phyloP scores from a whole-genome alignment of 2,888 invertebrate genomes.

The Caenorhabditis parvicauda region DNA sequence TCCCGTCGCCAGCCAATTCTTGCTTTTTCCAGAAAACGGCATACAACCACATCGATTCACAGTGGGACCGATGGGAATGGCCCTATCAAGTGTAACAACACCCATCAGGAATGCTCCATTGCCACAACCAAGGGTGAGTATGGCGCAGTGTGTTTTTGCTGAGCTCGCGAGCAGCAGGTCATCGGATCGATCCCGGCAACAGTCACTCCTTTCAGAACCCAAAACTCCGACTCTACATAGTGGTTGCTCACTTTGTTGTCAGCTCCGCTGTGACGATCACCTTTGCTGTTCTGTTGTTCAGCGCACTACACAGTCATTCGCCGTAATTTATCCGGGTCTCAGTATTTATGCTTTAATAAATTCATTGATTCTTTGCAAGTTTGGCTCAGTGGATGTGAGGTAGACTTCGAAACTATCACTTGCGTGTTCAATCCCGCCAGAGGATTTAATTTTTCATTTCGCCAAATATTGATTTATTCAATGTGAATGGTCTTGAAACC shows the following conservation, averaged over 20 bases:
- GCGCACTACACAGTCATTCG: conserved; percentile 37
- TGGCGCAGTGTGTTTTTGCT: background rate
- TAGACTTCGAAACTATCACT: no score
- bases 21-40: conserved; percentile 22
- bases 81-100: conserved; percentile 36
- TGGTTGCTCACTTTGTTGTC: conserved; percentile 37
- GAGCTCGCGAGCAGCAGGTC: no score
- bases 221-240: conserved; percentile 33
- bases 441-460: no score
- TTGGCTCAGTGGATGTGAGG: no score
- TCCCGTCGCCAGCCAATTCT: no score
- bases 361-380: no score
- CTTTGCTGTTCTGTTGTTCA: conserved; percentile 41
- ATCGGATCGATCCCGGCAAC: no score
- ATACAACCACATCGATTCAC: conserved; percentile 36
- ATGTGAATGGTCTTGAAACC: no score
- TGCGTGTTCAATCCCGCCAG: no score
- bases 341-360: no score
- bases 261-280: conserved; percentile 36
- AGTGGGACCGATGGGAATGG: conserved; percentile 45
- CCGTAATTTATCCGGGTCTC: conserved; percentile 10
- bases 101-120: conserved; percentile 30
- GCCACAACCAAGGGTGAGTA: conserved; percentile 25
- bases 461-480: no score
- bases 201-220: conserved; percentile 17